Evolutionary conservation across 2,888 invertebrate species (phyloP).

Genomic region (Microplitis manilae): DNA sequence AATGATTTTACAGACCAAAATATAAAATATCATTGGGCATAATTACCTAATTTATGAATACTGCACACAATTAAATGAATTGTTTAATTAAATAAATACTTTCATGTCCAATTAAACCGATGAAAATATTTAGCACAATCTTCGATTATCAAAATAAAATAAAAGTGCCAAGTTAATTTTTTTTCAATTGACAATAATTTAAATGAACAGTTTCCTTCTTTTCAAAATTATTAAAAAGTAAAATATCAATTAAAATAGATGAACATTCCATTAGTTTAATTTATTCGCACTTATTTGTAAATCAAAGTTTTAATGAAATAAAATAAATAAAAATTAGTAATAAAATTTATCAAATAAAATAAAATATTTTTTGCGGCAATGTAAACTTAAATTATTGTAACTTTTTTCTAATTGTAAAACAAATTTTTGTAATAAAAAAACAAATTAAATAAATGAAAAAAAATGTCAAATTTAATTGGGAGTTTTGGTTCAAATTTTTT

Average conservation of each 20-base stretch:
- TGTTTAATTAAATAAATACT: not conserved
- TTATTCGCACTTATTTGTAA: not conserved
- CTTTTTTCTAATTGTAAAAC: constrained; percentile 60
- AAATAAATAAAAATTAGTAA: constrained; percentile 32
- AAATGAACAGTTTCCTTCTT: not conserved
- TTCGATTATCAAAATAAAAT: not conserved
- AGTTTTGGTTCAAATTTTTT: not conserved
- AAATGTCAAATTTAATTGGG: not conserved
- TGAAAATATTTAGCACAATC: not conserved
- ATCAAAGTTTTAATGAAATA: constrained; percentile 25
- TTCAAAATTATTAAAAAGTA: not conserved
- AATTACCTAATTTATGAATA: not conserved
- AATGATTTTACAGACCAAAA: not conserved
- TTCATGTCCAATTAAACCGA: not conserved
- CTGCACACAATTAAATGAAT: not conserved
- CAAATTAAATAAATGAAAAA: constrained; percentile 23
- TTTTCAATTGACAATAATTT: not conserved
- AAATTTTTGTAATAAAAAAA: constrained; percentile 57
- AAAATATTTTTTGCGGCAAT: constrained; percentile 1
- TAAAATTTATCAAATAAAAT: not conserved
- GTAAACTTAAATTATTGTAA: constrained; percentile 58
- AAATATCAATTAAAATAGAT: constrained; percentile 10
- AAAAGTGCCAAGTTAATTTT: not conserved
- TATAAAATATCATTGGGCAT: not conserved
- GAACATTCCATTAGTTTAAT: constrained; percentile 7